Base-by-base conservation (phyloP, 1,140 invertebrate species). In the Bombus sylvicola region DNA sequence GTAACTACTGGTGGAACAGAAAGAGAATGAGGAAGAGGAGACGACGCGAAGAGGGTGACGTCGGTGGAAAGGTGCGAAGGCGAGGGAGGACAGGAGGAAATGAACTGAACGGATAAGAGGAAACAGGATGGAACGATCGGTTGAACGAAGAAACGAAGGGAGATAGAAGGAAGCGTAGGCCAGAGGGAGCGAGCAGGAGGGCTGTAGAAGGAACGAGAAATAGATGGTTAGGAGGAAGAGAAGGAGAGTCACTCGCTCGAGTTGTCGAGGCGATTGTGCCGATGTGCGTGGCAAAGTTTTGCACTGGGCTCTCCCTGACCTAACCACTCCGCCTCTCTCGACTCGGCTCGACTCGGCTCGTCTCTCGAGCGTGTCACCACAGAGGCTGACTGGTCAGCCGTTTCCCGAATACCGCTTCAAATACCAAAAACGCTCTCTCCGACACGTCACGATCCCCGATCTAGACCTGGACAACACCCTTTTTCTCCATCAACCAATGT, bases 221-320 rank as follows among this genome's bases (percentile, higher is more conserved):
- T 59, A 81, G 83, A 89, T 72, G 47, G 41, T 66, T n/a, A 72
- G 62, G 37, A 64, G 79, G 59, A 88, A 87, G 81, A 78, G 81
- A 85, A 72, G 74, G 74, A 87, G 75, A 89, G 90, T 86, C 78
- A 86, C 72, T 90, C 85, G 87, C 73, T 86, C 81, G 91, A 89
- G 91, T 91, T 87, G 91, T 92, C 89, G 90, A 88, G 91, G 89
- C 90, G 90, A 92, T 91, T 88, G 89, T 90, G 91, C 88, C 90
- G 85, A 93, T 91, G 91, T 94, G 92, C 92, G 92, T 93, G 90
- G 92, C 91, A 88, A 90, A 92, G 86, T 93, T 93, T 94, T 92
- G 92, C 91, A 90, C 86, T 90, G 87, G 87, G 91, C 88, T 93
- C 93, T 93, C 94, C 93, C 92, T 94, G 93, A 94, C 94, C 94